Evolutionary conservation across 2,113 vertebrate species (phyloP), one percentile per base, ranked within the genome.

Genomic region (Dicentrarchus labrax): DNA sequence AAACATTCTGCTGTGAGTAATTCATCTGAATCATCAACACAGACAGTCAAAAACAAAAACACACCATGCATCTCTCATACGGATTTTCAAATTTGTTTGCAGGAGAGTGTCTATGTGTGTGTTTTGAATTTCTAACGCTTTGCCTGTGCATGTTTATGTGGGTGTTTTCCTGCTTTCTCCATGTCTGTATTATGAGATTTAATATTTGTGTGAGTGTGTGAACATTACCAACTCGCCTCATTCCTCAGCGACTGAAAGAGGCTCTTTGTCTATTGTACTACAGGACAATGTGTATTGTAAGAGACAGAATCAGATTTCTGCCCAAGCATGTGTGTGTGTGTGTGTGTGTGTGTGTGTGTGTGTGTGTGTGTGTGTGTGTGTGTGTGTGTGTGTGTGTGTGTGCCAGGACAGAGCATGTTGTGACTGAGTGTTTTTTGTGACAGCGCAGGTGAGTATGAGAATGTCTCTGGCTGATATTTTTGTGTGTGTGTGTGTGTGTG

Each of bases 261-360:
- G 51, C 74, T 87, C 93, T 91, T 95, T 93, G 93, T 95, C 92
- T 89, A 89, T 94, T 94, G 93, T 94, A 12, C 81, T 78, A 57
- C 53, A 68, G 65, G 78, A 94, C 91, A 92, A 90, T 88, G 88
- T 85, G 89, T 76, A 92, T 94, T 94, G 89, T 94, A 70, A 38
- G 66, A 83, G 56, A 72, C 65, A 65, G 92, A 91, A 85, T 95
- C 91, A 78, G 56, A 89, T 94, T 92, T 93, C 93, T 85, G 64
- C 66, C 68, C 51, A 76, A 77, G 79, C 77, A 88, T 66, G 87
- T 80, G 79, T 86, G 85, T 91, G 56, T 82, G 60, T 76, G 66
- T 72, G 53, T 80, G 17, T 41, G 71, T 64, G 68, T 75, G 59
- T 68, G 76, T 73, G 62, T 67, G 59, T 61, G 24, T 24, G 41